Conservation (phyloP, 2,888 invertebrate species). For the Steinernema hermaphroditum region DNA sequence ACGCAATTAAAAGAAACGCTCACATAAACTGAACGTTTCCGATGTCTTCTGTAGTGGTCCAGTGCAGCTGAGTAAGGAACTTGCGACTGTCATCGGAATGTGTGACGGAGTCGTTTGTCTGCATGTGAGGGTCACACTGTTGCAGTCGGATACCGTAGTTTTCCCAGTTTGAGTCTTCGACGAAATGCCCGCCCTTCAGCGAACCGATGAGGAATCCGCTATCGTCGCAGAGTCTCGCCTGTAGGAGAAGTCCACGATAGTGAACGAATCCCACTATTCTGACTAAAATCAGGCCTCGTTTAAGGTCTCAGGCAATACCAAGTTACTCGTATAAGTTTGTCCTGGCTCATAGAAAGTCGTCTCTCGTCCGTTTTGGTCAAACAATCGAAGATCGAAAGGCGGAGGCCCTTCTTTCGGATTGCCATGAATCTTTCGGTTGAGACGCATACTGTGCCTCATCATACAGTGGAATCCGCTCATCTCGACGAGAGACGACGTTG, state of each 20-base stretch:
- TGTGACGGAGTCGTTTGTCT: constrained; percentile 49
- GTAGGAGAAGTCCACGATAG: constrained; percentile 50
- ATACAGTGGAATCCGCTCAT: constrained; percentile 35
- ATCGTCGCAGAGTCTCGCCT: constrained; percentile 44
- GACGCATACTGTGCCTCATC: constrained; percentile 32
- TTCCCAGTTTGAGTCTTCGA: constrained; percentile 43
- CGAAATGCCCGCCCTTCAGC: constrained; percentile 50
- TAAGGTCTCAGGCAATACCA: not conserved
- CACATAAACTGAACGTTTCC: constrained; percentile 57
- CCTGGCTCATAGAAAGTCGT: constrained; percentile 34
- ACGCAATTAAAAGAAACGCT: constrained; percentile 32
- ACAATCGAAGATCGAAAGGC: constrained; percentile 31
- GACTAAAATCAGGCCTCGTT: constrained; percentile 16
- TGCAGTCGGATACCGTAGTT: constrained; percentile 47
- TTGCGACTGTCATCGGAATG: constrained; percentile 52
- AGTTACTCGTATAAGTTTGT: constrained; percentile 34
- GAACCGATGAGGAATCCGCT: constrained; percentile 50
- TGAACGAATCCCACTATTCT: constrained; percentile 33
- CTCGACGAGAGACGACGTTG: constrained; percentile 10
- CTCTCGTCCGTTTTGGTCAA: constrained; percentile 32
- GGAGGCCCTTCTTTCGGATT: constrained; percentile 27
- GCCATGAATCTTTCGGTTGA: constrained; percentile 31
- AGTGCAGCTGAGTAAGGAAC: constrained; percentile 49
- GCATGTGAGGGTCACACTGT: constrained; percentile 43
- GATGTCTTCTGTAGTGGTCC: constrained; percentile 47